Base-by-base conservation (phyloP, 1,140 invertebrate species). In the Pseudomyrmex pallidus region DNA sequence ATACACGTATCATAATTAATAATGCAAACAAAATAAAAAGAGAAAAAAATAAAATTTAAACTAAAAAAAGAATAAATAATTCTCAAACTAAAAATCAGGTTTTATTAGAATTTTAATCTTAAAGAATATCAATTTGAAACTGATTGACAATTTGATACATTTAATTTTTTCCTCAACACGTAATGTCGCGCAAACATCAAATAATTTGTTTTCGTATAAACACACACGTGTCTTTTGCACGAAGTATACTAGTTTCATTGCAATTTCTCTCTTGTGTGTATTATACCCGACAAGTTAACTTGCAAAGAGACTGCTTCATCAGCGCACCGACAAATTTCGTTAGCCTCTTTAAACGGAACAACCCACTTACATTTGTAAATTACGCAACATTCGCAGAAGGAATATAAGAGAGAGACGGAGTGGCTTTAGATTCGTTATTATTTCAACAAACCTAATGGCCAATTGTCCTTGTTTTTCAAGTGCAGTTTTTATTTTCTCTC, bases 361-460 rank as follows among this genome's bases (percentile, higher is more conserved):
- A 74, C 88, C 89, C 88, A 90, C 88, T 87, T 89, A 86, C 80
- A 74, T 63, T 57, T 74, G n/a, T 90, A 85, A 87, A 90, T 89
- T 89, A 89, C 87, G 88, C 88, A 84, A 88, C 86, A 90, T 87
- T 90, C 67, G 86, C 82, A 88, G 86, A 35, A 35, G 35, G 35
- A 87, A 84, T 66, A 10, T 66, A 10, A 67, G 83, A 86, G 88
- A 87, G 87, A 84, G 89, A 91, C 91, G 90, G 90, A 92, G 87
- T 90, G 92, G 90, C 85, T 76, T 87, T 92, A 92, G 85, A 83
- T 90, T 90, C 87, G 88, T 91, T 90, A 91, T 87, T 83, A 89
- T 89, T 83, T 83, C 78, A 20, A 20, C 74, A 83, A 62, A 74
- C 56, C 44, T 88, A 88, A 87, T 88, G 44, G 74, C 5, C 57